Percentiles rank a stretch among this genome's conserved stretches.
Evolutionary conservation across 2,797 vertebrate genomes (phyloP).

Genomic region (Calcarius lapponicus): DNA sequence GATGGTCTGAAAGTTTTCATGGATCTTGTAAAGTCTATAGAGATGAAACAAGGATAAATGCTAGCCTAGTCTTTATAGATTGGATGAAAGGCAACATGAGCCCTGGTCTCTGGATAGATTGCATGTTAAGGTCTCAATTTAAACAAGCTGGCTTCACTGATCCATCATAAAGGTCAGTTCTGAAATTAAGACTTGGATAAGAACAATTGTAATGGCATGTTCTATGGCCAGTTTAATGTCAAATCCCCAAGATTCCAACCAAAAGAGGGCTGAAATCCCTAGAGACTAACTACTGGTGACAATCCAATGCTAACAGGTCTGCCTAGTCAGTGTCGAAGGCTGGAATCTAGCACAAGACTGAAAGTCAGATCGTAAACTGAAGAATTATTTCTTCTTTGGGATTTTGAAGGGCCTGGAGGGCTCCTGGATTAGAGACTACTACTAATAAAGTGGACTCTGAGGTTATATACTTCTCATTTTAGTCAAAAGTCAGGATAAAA

Average conservation of each 20-base stretch:
- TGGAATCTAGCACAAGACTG: fast-evolving
- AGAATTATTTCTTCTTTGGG: background rate
- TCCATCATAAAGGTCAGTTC: background rate
- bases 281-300: background rate
- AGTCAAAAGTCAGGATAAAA: background rate
- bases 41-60: background rate
- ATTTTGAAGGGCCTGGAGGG: background rate
- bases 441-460: background rate
- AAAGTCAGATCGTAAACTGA: background rate
- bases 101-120: background rate
- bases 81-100: background rate
- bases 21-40: background rate
- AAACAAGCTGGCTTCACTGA: background rate
- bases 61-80: background rate
- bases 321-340: background rate
- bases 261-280: background rate
- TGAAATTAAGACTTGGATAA: background rate
- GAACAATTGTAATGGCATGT: background rate
- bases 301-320: background rate
- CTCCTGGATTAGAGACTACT: background rate
- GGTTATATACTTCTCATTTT: background rate
- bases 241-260: background rate
- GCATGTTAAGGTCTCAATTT: background rate
- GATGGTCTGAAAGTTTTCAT: background rate
- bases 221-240: background rate